Conservation (phyloP, 1,140 invertebrate genomes). For the Dendrolimus kikuchii region DNA sequence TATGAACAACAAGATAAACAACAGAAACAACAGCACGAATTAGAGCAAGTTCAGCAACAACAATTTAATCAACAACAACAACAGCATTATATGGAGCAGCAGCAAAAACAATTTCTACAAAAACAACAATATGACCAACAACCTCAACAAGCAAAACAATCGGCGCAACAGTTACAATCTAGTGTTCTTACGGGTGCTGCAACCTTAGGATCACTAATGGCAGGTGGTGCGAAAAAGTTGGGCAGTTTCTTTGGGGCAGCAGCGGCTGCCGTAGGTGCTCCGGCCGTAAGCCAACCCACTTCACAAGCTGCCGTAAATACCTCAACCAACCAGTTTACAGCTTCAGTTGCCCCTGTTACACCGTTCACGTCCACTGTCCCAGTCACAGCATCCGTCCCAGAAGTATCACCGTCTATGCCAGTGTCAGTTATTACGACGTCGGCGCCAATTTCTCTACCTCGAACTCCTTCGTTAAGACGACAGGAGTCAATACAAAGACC, state of each 20-base stretch:
- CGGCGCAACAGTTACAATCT: slow-evolving; percentile 54
- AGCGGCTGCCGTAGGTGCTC: slow-evolving; percentile 53
- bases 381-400: slow-evolving; percentile 59
- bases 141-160: slow-evolving; percentile 39
- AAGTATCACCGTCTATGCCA: slow-evolving; percentile 43
- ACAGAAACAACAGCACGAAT: slow-evolving; percentile 27
- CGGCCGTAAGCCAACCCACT: slow-evolving; percentile 33
- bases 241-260: slow-evolving; percentile 66
- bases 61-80: slow-evolving; percentile 29
- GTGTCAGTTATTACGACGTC: slow-evolving; percentile 49
- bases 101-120: slow-evolving; percentile 32
- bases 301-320: slow-evolving; percentile 24
- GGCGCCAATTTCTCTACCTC: slow-evolving; percentile 45
- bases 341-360: slow-evolving; percentile 56
- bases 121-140: slow-evolving; percentile 41
- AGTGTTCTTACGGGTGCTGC: slow-evolving; percentile 62
- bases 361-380: slow-evolving; percentile 56
- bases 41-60: slow-evolving; percentile 24
- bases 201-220: slow-evolving; percentile 64
- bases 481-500: slow-evolving; percentile 67
- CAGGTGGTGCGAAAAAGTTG: slow-evolving; percentile 68
- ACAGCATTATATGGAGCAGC: slow-evolving; percentile 24
- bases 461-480: slow-evolving; percentile 57
- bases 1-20: slow-evolving; percentile 25
- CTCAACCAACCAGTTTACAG: slow-evolving; percentile 25